Evolutionary conservation across 2,797 vertebrate genomes (phyloP), one percentile per base, ranked within the genome.

Genomic region (Premnoplex brunnescens): DNA sequence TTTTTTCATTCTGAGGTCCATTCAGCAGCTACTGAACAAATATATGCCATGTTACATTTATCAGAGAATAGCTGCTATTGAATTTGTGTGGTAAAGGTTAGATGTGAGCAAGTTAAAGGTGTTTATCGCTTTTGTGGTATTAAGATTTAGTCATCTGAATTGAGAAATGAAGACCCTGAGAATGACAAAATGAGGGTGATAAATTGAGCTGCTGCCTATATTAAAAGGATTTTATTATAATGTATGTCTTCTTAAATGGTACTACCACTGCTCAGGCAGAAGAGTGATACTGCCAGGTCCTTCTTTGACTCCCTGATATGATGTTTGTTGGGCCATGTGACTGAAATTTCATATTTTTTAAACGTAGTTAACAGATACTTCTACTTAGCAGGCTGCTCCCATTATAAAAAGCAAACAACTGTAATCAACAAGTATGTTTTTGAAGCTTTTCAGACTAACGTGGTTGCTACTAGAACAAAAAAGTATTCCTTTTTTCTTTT

Each of bases 1-100:
- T 56, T 79, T 87, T 76, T 88, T 48, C 28, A 85, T 27, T 54
- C 48, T 71, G 28, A 52, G 49, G 6, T 67, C 5, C 24, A 32
- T 37, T 71, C 23, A 14, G 23, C 59, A 54, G 27, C 34, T 74
- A n/a, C 28, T 69, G 51, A 37, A 51, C 14, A 32, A 58, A 67
- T 23, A 16, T 13, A 3, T 28, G 14, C 52, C 16, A 6, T 5
- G 3, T 41, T n/a, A 8, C 3, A 1, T 62, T 60, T 17, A 11
- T 69, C 39, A 37, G 63, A 60, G 51, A 48, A 14, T 51, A 44
- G 20, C 41, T 82, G 26, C 66, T 43, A 1, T 8, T 52, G 52
- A 8, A 20, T 56, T 56, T 63, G 39, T 43, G 22, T 19, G 44
- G 36, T 36, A 19, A 28, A 56, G 32, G 49, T 59, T 51, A 9